phyloP scores from a whole-genome alignment of 2,113 vertebrate species.

The Rhagologus leucostigma region DNA sequence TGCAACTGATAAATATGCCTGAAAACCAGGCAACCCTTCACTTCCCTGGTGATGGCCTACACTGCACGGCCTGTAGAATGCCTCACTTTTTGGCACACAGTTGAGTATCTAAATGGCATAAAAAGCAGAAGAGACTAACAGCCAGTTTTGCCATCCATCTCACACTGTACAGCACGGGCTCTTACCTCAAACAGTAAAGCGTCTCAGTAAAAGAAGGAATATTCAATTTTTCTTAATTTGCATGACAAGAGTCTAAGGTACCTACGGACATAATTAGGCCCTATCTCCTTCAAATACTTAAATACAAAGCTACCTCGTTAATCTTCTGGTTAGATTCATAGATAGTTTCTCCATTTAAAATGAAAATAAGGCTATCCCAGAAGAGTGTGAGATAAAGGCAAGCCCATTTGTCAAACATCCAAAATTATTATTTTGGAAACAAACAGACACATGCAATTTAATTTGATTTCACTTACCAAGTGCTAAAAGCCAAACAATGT shows the following conservation, averaged over 20 bases:
- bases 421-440: background rate
- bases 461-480: slow-evolving; percentile 1
- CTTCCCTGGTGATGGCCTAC: background rate
- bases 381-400: background rate
- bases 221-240: background rate
- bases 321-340: background rate
- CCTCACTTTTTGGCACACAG: background rate
- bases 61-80: background rate
- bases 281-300: background rate
- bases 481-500: background rate
- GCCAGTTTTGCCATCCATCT: background rate
- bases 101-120: background rate
- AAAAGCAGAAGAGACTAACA: background rate
- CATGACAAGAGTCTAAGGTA: background rate
- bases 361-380: no score
- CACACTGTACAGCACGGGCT: background rate
- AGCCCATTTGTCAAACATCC: background rate
- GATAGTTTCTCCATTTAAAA: no score
- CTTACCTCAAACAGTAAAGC: background rate
- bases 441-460: background rate
- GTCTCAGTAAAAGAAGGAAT: background rate
- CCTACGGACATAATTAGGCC: background rate
- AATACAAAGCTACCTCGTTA: background rate
- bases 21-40: background rate
- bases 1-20: background rate